These are phyloP conservation scores for Taeniopygia guttata DNA, from an alignment of 2,797 vertebrate species.

Conservation along the genomic window DNA sequence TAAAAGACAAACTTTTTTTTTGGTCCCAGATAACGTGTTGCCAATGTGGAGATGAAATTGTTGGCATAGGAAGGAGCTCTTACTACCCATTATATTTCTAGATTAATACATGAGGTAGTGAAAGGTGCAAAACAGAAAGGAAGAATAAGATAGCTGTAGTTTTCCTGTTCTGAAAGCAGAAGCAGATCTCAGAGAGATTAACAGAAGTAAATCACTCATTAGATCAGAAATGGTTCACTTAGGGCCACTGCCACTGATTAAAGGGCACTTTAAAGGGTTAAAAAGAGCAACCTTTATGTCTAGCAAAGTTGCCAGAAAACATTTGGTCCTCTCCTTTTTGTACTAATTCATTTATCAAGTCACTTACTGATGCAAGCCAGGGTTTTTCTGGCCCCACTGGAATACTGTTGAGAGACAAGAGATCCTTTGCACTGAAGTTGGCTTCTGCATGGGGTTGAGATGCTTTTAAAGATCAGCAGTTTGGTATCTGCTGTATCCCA, in stretches of 20 bases:
- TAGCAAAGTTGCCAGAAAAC: neutral
- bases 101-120: neutral
- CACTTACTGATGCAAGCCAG: neutral
- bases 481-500: neutral
- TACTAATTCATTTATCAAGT: neutral
- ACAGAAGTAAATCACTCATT: neutral
- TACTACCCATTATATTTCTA: neutral
- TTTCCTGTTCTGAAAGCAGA: neutral
- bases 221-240: neutral
- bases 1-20: neutral
- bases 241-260: neutral
- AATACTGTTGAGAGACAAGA: neutral
- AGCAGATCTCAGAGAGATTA: neutral
- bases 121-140: neutral
- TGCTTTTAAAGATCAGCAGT: neutral
- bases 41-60: neutral
- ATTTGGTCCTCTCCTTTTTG: neutral
- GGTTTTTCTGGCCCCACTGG: neutral
- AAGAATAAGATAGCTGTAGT: neutral
- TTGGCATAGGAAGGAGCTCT: neutral
- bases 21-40: neutral
- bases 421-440: neutral
- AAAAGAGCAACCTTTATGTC: neutral
- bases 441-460: neutral
- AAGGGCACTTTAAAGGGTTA: constrained; percentile 3